Evolutionary conservation across 2,113 vertebrate genomes (phyloP), one percentile per base, ranked within the genome.

Genomic region (Ondatra zibethicus): DNA sequence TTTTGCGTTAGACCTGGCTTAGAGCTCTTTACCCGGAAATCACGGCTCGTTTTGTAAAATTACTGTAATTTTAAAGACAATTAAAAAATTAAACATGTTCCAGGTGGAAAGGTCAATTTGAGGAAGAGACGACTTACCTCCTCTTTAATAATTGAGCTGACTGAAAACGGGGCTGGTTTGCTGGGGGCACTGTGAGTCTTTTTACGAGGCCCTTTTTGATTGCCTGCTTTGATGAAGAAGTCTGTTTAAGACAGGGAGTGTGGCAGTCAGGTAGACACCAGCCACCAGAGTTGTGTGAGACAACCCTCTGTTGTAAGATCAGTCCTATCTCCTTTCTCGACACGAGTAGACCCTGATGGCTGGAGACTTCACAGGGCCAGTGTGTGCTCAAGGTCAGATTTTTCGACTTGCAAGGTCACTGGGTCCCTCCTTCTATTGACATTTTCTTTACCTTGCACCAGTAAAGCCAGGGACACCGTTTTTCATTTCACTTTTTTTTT

Each of bases 11-110:
- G 19, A 29, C 65, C 70, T 10, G 33, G 58, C 80, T 88, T 50
- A 5, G 73, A 52, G 92, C 5, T 87, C 89, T 91, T 91, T 63
- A 27, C 75, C 82, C 52, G 65, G 86, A 94, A 96, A 91, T 68
- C 86, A 42, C 10, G 27, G 72, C 70, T 76, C 45, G 16, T 93
- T 91, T 87, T 58, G 0, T 93, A 76, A 94, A 94, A 97, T 94
- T 92, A 91, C n/a, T 88, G 95, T 86, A 50, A 95, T 92, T 97
- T 94, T 19, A 68, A 93, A 92, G 65, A 96, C 85, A 96, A 85
- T 94, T 95, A 95, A 52, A 78, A 92, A 92, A 96, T 90, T 92
- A 93, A 96, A 52, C 45, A 3, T 3, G 39, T 31, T 89, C n/a
- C 93, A 72, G 70, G 52, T 23, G 33, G 75, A 96, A 94, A 96